phyloP scores from a whole-genome alignment of 2,113 vertebrate genomes.

The Neodontobutis hainanensis region DNA sequence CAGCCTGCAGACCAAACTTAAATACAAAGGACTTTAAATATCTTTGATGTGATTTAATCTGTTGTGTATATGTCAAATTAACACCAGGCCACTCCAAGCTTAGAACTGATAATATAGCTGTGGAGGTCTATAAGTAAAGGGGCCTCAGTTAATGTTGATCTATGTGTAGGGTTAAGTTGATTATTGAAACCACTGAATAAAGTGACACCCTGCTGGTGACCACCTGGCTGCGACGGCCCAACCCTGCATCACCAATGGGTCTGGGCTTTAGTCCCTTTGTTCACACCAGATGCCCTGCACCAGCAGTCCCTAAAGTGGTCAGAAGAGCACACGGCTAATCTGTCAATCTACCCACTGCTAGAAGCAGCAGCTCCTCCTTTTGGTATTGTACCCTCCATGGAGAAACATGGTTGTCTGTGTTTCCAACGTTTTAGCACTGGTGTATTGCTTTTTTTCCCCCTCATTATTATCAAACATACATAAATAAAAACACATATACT shows the following conservation, averaged over 20 bases:
- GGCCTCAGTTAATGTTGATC: slow-evolving; percentile 34
- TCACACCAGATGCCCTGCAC: slow-evolving; percentile 73
- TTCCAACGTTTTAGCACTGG: neutral
- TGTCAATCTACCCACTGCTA: neutral
- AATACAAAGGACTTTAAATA: neutral
- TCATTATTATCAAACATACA: slow-evolving; percentile 1
- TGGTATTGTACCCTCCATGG: too few relatives aligned
- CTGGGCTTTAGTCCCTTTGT: slow-evolving; percentile 68
- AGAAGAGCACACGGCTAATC: slow-evolving; percentile 27
- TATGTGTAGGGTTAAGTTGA: slow-evolving; percentile 37
- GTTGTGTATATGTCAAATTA: slow-evolving; percentile 10
- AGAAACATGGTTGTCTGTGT: neutral
- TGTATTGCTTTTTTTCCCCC: neutral
- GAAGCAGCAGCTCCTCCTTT: neutral
- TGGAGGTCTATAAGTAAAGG: slow-evolving; percentile 14
- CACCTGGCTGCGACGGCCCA: slow-evolving; percentile 67
- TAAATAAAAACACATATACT: too few relatives aligned
- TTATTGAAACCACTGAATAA: slow-evolving; percentile 43
- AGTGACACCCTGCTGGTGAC: slow-evolving; percentile 65
- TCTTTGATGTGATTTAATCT: too few relatives aligned
- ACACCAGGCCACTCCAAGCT: slow-evolving; percentile 4
- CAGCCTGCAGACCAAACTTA: slow-evolving; percentile 2
- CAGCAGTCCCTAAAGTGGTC: slow-evolving; percentile 38
- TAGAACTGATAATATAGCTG: neutral
- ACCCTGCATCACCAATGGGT: slow-evolving; percentile 58